Evolutionary conservation across 2,113 vertebrate species (phyloP).

Genomic region (Perca fluviatilis): DNA sequence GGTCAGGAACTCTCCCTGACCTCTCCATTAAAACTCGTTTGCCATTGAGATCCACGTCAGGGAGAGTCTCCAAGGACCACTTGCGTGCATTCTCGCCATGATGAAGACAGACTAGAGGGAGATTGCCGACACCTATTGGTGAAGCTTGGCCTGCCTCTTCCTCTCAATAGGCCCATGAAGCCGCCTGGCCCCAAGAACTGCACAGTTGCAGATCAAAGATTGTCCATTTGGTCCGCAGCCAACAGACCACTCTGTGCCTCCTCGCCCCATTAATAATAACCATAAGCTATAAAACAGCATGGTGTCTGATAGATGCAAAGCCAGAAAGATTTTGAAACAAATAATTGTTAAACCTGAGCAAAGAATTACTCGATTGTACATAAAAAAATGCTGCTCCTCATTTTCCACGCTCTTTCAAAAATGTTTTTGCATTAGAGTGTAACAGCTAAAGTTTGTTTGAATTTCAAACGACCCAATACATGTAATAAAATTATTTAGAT

Average conservation of each 20-base stretch:
- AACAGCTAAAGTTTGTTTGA: background rate
- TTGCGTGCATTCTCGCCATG: slow-evolving; percentile 72
- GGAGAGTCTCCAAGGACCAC: slow-evolving; percentile 78
- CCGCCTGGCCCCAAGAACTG: slow-evolving; percentile 53
- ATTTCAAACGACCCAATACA: background rate
- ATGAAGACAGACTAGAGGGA: slow-evolving; percentile 76
- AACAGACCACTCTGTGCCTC: slow-evolving; percentile 70
- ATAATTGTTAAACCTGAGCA: slow-evolving; percentile 47
- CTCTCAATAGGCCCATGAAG: slow-evolving; percentile 47
- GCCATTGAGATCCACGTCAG: slow-evolving; percentile 69
- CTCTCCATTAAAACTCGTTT: slow-evolving; percentile 80
- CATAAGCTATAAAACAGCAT: slow-evolving; percentile 50
- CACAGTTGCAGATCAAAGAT: slow-evolving; percentile 81
- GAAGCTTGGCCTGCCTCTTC: slow-evolving; percentile 41
- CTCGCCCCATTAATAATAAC: slow-evolving; percentile 58
- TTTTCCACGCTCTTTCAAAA: background rate
- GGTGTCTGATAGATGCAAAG: slow-evolving; percentile 48
- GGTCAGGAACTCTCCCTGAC: slow-evolving; percentile 82
- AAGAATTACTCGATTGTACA: slow-evolving; percentile 23
- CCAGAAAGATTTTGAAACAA: slow-evolving; percentile 45
- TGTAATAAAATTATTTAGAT: background rate
- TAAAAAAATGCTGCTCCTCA: background rate
- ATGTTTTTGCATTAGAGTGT: background rate
- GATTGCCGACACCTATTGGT: slow-evolving; percentile 78
- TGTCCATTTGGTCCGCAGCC: slow-evolving; percentile 72